Evolutionary conservation across 2,797 vertebrate genomes (phyloP), one percentile per base, ranked within the genome.

Genomic region (Peromyscus nudipes): DNA sequence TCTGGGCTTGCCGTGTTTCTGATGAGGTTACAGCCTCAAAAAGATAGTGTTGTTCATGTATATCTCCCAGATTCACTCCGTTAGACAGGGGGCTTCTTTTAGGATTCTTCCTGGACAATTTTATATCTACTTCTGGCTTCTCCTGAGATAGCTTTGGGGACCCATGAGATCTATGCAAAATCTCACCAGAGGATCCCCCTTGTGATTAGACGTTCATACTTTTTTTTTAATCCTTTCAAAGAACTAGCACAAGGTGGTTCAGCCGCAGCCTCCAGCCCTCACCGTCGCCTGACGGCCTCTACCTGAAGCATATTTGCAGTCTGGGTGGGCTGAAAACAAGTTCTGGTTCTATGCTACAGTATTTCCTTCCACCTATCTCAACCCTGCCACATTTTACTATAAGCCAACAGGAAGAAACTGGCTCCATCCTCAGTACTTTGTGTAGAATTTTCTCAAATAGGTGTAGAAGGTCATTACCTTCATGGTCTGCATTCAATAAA

Each of bases 341-440:
- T 91, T 55, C 31, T 94, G 7, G 25, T 52, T 95, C 52, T 37
- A 9, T 75, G 25, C 52, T 34, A 14, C 23, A 94, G 14, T 65
- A 43, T 29, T 73, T 89, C 14, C 55, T 4, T 91, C 23, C 43
- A 37, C 19, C 46, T 55, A 1, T 25, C 65, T 55, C 84, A 87
- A 55, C 14, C 46, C 34, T 55, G 13, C 4, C 13, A 52, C 23
- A 37, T 87, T 55, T 71, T 55, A 55, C 46, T 71, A 84, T 69
- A 86, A 86, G 46, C 52, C 94, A 92, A 17, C 21, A 95, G 81
- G 64, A 86, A 95, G 64, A 94, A 88, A 85, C 52, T 62, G 46
- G 27, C 46, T 69, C 37, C 40, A 27, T 21, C 3, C 71, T 81
- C 71, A 90, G 71, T 5, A 10, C 37, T 43, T 82, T 55, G 23